Conservation (phyloP, 2,113 vertebrate species). For the Tetrax tetrax region DNA sequence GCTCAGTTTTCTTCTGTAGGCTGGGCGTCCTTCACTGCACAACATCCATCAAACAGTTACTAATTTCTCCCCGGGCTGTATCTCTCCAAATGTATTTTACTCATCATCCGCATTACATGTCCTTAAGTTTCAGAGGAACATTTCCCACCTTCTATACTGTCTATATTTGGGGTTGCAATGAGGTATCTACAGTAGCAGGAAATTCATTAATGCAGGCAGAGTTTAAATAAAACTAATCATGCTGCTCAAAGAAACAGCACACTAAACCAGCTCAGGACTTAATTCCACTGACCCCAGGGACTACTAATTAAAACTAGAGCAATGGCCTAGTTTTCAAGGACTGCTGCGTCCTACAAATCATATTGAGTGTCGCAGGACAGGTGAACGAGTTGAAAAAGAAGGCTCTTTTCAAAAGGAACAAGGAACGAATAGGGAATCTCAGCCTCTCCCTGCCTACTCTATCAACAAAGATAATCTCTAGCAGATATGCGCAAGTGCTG, state of each 20-base stretch:
- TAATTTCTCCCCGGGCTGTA: background rate
- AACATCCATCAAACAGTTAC: accelerated
- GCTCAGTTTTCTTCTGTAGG: background rate
- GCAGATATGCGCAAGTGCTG: accelerated
- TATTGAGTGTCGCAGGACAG: background rate
- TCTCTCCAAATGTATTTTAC: background rate
- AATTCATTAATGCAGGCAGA: background rate
- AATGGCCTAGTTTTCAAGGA: background rate
- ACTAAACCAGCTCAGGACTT: background rate
- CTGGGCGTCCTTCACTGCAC: background rate
- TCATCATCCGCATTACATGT: background rate
- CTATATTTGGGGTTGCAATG: background rate
- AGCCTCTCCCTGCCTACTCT: background rate
- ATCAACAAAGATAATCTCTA: background rate
- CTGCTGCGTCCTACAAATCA: background rate
- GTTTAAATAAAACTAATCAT: slow-evolving; percentile 5
- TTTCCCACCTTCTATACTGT: background rate
- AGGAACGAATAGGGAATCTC: accelerated
- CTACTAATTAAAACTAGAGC: background rate
- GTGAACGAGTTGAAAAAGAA: background rate
- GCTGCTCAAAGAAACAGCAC: background rate
- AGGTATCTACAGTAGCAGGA: background rate
- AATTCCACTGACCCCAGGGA: background rate
- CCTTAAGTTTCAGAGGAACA: background rate
- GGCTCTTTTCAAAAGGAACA: background rate